Evolutionary conservation across 2,797 vertebrate genomes (phyloP).

Genomic region (Monodelphis domestica): DNA sequence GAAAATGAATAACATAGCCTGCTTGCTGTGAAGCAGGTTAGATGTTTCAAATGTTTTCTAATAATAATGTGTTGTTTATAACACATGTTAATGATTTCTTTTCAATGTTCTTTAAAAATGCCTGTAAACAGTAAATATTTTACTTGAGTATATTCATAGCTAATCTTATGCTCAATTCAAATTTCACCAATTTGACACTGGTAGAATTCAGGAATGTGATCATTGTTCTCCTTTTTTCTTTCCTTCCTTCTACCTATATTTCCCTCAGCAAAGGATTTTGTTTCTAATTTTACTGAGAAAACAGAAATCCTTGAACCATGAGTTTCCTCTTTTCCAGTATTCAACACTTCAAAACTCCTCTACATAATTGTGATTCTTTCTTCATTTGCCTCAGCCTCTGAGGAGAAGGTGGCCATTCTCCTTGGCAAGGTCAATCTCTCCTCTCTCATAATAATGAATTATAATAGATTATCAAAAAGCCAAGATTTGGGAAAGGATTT

Average conservation of each 20-base stretch:
- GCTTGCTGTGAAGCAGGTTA: not conserved
- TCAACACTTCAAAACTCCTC: not conserved
- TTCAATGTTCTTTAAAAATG: slow-evolving; percentile 49
- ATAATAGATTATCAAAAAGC: not conserved
- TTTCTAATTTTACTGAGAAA: not conserved
- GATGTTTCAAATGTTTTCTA: slow-evolving; percentile 41
- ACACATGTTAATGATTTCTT: slow-evolving; percentile 47
- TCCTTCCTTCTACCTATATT: not conserved
- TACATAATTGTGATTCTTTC: not conserved
- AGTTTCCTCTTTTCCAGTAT: not conserved
- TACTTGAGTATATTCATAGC: slow-evolving; percentile 35
- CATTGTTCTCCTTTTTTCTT: not conserved
- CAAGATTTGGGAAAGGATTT: not conserved
- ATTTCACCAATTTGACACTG: slow-evolving; percentile 35
- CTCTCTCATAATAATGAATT: not conserved
- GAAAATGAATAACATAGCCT: slow-evolving; percentile 27
- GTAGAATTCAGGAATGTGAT: slow-evolving; percentile 20
- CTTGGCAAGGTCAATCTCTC: not conserved
- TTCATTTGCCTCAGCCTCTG: not conserved
- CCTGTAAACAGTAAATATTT: slow-evolving; percentile 52
- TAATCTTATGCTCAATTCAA: slow-evolving; percentile 40
- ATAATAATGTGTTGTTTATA: slow-evolving; percentile 34
- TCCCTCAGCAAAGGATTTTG: not conserved
- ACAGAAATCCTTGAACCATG: not conserved
- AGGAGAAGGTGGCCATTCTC: not conserved